Base-by-base conservation (phyloP, 2,888 invertebrate genomes). In the Sarcophaga rosellei region DNA sequence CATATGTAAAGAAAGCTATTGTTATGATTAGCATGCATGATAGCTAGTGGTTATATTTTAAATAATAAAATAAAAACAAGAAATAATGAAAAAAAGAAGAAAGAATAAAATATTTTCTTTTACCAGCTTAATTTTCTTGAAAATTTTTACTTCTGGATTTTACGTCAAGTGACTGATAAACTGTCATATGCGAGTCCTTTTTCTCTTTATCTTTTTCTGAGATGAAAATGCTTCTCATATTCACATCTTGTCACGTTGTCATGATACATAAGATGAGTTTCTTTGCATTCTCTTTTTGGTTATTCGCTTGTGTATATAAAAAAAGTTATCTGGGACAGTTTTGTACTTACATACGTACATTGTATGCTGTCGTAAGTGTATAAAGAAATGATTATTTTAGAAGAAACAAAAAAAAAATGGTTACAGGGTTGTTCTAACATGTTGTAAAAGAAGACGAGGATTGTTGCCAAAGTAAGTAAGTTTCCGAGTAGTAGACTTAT, bases 211-310 rank as follows among this genome's bases (percentile, higher is more conserved):
- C 53, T 61, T 53, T 21, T 65, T 66, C 53, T 63, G 44, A 75
- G 70, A 86, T 81, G 84, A 86, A 78, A 78, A 81, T 83, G 77
- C 25, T 86, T 84, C 86, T 86, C 86, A 86, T 86, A 86, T 86
- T 86, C 84, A 81, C 84, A 81, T 86, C 86, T 86, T 86, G 86
- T 86, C 86, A 86, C 86, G 84, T 86, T 78, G 86, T 86, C 86
- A 81, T 81, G 84, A 86, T 81, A 65, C 74, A 25, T 78, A 70
- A 86, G 81, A 84, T 72, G 74, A 69, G 59, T 77, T 77, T 65
- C 65, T 76, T 74, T 12, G 25, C 53, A 17, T 35, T 35, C 35
- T 77, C 74, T 65, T 70, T 76, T 69, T 12, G 53, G 15, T 53
- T 53, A 15, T 15, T 53, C 4, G 17, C 10, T 12, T 53, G 5